Evolutionary conservation across 2,888 invertebrate genomes (phyloP), one percentile per base, ranked within the genome.

Genomic region (Acleris cristana): DNA sequence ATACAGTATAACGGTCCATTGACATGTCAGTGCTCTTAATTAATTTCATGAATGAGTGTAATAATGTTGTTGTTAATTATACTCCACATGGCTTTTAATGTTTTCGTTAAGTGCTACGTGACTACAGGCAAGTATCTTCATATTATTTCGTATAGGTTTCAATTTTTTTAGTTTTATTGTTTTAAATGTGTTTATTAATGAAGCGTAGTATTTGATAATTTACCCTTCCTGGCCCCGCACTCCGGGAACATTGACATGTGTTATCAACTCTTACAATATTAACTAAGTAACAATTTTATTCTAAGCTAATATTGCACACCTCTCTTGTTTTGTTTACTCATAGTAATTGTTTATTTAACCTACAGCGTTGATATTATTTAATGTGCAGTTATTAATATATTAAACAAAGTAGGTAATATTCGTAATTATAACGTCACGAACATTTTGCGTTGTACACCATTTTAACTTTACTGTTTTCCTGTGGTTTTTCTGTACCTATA

Each of bases 41-140:
- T 53, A 52, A 62, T 66, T 45, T 26, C 44, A 66, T 55, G 49
- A 56, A 61, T 56, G 61, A 52, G 55, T 51, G 61, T 66, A 57
- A 66, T 26, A 56, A 66, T 66, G 66, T 62, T 66, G 66, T 66
- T 66, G 52, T 23, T 66, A 45, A 55, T 61, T 44, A 56, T 23
- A 52, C 52, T 66, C n/a, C 57, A 66, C 66, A 57, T 66, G 66
- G 61, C 52, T 52, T 16, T 26, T 16, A 62, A 23, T 66, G 52
- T 66, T 57, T 62, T 66, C n/a, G 61, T 66, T 3, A 51, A 66
- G 56, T 62, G 61, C 30, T 66, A 62, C 44, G 52, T 57, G 45
- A 49, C 18, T 26, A 66, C 61, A 14, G 61, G 66, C 56, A 45
- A 62, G 66, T 57, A 52, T 18, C 16, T 10, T 34, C 34, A 10